Percentiles rank a stretch among this genome's conserved stretches.
These are phyloP conservation scores for Acanthococcus lagerstroemiae DNA, from an alignment of 2,888 invertebrate genomes.

Conservation along the genomic window DNA sequence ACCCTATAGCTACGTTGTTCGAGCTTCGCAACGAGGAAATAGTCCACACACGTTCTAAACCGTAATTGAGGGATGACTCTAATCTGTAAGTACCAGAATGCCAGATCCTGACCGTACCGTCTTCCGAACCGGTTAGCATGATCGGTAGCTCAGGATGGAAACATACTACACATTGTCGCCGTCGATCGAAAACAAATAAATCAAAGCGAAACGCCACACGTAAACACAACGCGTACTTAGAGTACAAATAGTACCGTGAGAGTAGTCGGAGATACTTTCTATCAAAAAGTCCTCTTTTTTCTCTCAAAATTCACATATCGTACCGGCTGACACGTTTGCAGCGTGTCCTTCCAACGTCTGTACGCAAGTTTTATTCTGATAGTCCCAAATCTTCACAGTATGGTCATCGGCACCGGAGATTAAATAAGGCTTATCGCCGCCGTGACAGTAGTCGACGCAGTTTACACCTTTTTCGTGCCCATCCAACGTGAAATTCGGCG, in stretches of 20 bases:
- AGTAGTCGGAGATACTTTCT: too few species aligned
- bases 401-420: conserved; percentile 98
- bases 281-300: too few species aligned
- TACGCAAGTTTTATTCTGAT: conserved; percentile 98
- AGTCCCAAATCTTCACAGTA: conserved; percentile 98
- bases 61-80: conserved; percentile 94
- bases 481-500: conserved; percentile 94
- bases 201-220: too few species aligned
- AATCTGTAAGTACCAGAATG: conserved; percentile 96
- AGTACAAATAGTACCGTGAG: not conserved
- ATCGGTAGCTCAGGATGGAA: conserved; percentile 98
- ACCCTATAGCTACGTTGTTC: conserved; percentile 90
- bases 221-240: not conserved
- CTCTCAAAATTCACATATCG: too few species aligned
- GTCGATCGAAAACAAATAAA: not conserved
- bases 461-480: conserved; percentile 98
- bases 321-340: conserved; percentile 76
- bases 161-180: too few species aligned
- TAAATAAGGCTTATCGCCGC: conserved; percentile 96
- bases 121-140: conserved; percentile 93
- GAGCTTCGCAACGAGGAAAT: conserved; percentile 86
- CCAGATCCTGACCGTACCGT: conserved; percentile 96
- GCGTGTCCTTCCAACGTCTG: conserved; percentile 96
- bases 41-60: conserved; percentile 96
- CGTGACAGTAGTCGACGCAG: conserved; percentile 98